Evolutionary conservation across 1,140 invertebrate genomes (phyloP).

Genomic region (Drosophila ficusphila): DNA sequence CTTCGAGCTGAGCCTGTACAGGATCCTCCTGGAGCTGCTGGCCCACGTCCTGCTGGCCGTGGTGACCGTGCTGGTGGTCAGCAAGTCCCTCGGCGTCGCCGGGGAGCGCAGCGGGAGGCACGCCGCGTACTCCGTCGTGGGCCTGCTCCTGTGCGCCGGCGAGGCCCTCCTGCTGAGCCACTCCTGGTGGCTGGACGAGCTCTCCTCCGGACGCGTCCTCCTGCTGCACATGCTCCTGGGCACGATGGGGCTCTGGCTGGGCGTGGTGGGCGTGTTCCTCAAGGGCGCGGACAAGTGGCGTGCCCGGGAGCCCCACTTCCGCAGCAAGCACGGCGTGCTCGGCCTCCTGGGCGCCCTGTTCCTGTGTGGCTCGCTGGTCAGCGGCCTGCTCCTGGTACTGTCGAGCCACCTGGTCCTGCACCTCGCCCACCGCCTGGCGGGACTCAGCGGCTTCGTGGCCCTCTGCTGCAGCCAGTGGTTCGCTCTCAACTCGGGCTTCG

Average conservation of each 20-base stretch:
- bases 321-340: conserved; percentile 27
- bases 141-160: conserved; percentile 6
- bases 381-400: conserved; percentile 1
- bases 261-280: conserved; percentile 10
- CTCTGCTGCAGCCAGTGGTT: conserved; percentile 17
- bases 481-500: conserved; percentile 31
- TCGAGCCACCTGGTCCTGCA: neutral
- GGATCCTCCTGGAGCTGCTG: neutral
- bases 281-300: neutral
- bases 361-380: neutral
- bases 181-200: neutral
- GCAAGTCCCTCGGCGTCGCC: neutral
- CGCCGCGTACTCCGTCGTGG: conserved; percentile 22
- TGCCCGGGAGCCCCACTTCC: neutral
- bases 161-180: conserved; percentile 5
- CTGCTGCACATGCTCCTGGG: conserved; percentile 30
- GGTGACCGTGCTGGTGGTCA: neutral
- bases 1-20: neutral
- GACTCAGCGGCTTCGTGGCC: neutral
- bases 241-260: neutral
- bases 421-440: conserved; percentile 17
- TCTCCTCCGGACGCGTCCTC: neutral
- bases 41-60: conserved; percentile 1
- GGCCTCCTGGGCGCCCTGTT: conserved; percentile 7
- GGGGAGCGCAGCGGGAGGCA: conserved; percentile 17